Base-by-base conservation (phyloP, 2,797 vertebrate species). In the Cyprinodon diabolis region DNA sequence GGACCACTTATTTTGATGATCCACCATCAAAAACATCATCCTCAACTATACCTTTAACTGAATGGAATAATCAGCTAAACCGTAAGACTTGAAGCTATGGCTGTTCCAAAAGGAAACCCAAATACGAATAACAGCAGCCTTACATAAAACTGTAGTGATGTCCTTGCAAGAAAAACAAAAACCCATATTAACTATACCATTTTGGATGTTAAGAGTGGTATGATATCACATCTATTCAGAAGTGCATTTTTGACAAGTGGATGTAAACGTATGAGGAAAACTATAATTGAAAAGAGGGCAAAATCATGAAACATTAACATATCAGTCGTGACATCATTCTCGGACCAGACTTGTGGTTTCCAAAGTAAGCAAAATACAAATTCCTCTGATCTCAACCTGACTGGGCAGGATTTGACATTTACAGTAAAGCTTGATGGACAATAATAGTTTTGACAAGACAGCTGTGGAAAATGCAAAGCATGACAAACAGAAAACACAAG, bases 401-500 rank as follows among this genome's bases (percentile, higher is more conserved):
- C 11, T 10, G 35, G 51, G 48, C 48, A 35, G 30, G 52, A 69
- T 45, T 69, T 69, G 56, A 57, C n/a, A 10, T 13, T 30, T 17
- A 25, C n/a, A 70, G 52, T 52, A 56, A 55, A 56, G 35, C 40
- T 21, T 15, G 15, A 21, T 30, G 9, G 54, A 30, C 15, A 45
- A 55, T 25, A 58, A 23, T n/a, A 1, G 23, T 4, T 17, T 12
- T 30, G 43, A 25, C 23, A 3, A 57, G 52, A 45, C 37, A 56
- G 52, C n/a, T 47, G 55, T 25, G 56, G 14, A 70, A 69, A 69
- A 48, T 30, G n/a, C 52, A 69, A 55, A 55, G 49, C 15, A 6
- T 15, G 37, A 56, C n/a, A 21, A 45, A 47, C 40, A 4, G 37
- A 8, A 23, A 60, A 30, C 11, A 13, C 52, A 1, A 14, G 25